Conservation (phyloP, 2,888 invertebrate species). For the Matsumyia berberina region DNA sequence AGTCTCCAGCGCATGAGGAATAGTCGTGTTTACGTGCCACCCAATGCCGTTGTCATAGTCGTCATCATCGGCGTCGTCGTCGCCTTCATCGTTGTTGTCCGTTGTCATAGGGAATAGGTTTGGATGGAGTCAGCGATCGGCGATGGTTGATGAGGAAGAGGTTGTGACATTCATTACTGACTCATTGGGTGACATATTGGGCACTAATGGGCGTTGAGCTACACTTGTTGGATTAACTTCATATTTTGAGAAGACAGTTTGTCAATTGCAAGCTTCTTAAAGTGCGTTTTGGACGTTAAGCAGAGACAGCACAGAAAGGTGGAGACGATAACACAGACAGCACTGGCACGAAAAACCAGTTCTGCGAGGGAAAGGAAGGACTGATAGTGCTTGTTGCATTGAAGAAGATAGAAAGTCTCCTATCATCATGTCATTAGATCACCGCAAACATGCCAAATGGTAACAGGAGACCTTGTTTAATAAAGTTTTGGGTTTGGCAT, state of each 20-base stretch:
- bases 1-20: slow-evolving; percentile 41
- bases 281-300: no score
- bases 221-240: slow-evolving; percentile 28
- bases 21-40: slow-evolving; percentile 55
- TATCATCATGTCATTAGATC: no score
- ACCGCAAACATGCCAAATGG: no score
- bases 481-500: no score
- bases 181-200: slow-evolving; percentile 41
- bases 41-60: slow-evolving; percentile 2
- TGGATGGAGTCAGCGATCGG: slow-evolving; percentile 4
- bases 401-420: no score
- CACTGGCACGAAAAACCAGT: no score
- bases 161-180: slow-evolving; percentile 65
- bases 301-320: no score
- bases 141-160: slow-evolving; percentile 45
- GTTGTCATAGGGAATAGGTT: slow-evolving; percentile 26
- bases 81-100: slow-evolving; percentile 4
- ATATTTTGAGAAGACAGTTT: background rate
- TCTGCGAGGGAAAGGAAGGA: no score
- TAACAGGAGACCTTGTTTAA: no score
- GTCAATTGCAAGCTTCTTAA: no score
- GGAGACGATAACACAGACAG: no score
- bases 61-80: slow-evolving; percentile 9
- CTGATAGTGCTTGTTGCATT: no score
- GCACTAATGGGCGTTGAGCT: slow-evolving; percentile 39